These are phyloP conservation scores for Diabrotica virgifera DNA, from an alignment of 1,140 invertebrate genomes.

Conservation along the genomic window DNA sequence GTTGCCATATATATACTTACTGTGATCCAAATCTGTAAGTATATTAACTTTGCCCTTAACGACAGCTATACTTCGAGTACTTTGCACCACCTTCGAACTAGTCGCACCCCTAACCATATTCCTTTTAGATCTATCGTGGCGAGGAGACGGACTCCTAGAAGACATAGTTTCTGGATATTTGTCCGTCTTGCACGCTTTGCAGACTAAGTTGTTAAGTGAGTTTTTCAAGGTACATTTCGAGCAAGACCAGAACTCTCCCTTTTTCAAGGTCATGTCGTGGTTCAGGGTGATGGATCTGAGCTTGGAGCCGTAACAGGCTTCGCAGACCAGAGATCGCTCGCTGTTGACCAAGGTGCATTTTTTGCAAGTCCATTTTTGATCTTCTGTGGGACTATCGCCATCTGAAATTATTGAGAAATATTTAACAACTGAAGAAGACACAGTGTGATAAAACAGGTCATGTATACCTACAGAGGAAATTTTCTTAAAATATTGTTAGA, in stretches of 20 bases:
- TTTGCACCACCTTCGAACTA: not conserved
- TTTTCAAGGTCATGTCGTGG: constrained; percentile 66
- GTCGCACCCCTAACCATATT: not conserved
- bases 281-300: constrained; percentile 62
- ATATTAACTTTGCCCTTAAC: constrained; percentile 26
- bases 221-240: constrained; percentile 81
- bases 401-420: not conserved
- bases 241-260: constrained; percentile 76
- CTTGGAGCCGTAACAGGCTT: constrained; percentile 80
- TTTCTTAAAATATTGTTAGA: too few species aligned
- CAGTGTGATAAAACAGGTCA: too few species aligned
- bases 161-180: constrained; percentile 30
- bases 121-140: constrained; percentile 29
- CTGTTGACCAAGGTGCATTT: constrained; percentile 85
- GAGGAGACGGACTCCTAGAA: constrained; percentile 50
- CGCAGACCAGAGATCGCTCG: constrained; percentile 64
- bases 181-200: constrained; percentile 69
- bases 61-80: not conserved
- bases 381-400: constrained; percentile 27
- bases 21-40: constrained; percentile 33
- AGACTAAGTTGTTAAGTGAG: constrained; percentile 64
- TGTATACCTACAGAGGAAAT: too few species aligned
- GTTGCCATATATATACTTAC: constrained; percentile 24
- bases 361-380: constrained; percentile 77
- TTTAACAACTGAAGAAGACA: too few species aligned